Evolutionary conservation across 2,888 invertebrate genomes (phyloP).

Genomic region (Philonicus albiceps): DNA sequence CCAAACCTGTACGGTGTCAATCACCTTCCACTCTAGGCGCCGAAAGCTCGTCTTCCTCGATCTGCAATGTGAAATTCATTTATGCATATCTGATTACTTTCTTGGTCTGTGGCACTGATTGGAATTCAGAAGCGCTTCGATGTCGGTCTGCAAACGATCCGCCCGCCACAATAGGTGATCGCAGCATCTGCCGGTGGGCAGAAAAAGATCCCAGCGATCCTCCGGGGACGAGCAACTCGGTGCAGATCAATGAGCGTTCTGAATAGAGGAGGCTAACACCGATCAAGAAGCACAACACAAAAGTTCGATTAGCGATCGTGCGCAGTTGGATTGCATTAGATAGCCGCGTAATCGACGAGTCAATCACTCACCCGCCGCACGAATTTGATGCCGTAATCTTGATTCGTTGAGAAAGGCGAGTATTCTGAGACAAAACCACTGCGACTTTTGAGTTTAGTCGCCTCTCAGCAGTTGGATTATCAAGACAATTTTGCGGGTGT

Average conservation of each 20-base stretch:
- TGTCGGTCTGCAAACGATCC: not conserved
- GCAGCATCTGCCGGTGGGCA: not conserved
- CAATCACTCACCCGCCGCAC: not conserved
- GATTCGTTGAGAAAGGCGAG: not conserved
- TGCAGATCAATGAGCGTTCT: not conserved
- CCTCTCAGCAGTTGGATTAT: not conserved
- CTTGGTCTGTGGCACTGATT: not conserved
- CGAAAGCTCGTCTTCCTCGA: not conserved
- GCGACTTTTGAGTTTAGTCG: not conserved
- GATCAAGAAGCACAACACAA: not conserved
- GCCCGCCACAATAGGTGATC: not conserved
- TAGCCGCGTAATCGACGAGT: not conserved
- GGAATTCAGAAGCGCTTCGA: not conserved
- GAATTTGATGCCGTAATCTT: not conserved
- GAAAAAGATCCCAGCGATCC: not conserved
- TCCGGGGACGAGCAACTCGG: not conserved
- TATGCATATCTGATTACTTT: not conserved
- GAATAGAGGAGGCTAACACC: not conserved
- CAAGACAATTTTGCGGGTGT: not conserved
- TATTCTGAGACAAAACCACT: not conserved
- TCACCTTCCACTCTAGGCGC: not conserved
- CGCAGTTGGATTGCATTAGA: not conserved
- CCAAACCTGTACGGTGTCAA: not conserved
- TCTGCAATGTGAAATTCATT: not conserved
- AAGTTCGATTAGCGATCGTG: not conserved